Conservation (phyloP, 2,797 vertebrate species). For the Silurus lanzhouensis region DNA sequence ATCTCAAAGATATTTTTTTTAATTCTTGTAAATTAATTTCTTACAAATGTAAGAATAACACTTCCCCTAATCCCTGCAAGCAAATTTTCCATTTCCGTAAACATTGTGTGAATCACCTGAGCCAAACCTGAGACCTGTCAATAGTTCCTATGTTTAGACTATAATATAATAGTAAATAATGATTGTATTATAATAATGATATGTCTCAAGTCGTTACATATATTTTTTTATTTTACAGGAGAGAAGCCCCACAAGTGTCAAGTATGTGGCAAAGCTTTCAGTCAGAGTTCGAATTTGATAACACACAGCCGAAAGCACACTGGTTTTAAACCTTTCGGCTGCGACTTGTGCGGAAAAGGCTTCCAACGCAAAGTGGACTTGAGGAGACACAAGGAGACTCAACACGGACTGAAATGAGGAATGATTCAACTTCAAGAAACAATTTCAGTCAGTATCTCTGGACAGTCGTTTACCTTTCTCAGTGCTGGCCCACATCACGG, state of each 20-base stretch:
- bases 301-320: conserved; percentile 98
- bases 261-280: conserved; percentile 98
- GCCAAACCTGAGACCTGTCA: not conserved
- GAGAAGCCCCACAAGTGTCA: conserved; percentile 99
- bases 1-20: not conserved
- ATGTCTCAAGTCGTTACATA: conserved; percentile 7
- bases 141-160: not conserved
- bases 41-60: not conserved
- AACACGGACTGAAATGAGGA: conserved; percentile 89
- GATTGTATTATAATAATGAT: not conserved
- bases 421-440: not conserved
- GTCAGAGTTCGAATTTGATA: conserved; percentile 99
- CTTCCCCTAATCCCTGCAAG: no score
- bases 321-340: conserved; percentile 96
- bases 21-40: not conserved
- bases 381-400: conserved; percentile 93
- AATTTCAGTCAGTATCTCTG: not conserved
- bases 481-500: not conserved
- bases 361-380: conserved; percentile 98
- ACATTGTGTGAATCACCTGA: not conserved
- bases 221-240: conserved; percentile 71
- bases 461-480: not conserved
- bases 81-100: not conserved
- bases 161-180: not conserved
- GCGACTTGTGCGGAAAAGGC: conserved; percentile 94